Conservation (phyloP, 2,888 invertebrate genomes). For the Cenopis cana region DNA sequence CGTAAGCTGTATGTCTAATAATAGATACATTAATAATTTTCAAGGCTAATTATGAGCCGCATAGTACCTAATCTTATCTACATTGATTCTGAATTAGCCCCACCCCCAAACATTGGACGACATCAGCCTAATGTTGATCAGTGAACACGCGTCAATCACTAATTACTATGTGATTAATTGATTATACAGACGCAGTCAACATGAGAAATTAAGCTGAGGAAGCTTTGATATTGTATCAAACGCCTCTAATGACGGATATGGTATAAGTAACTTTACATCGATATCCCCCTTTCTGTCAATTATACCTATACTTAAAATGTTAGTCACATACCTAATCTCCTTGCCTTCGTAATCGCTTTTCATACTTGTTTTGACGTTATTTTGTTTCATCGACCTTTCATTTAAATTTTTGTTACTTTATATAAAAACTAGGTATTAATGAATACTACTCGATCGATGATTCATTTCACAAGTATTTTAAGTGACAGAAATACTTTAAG, state of each 20-base stretch:
- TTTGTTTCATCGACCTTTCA: too few relatives aligned
- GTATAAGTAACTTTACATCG: neutral
- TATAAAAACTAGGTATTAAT: too few relatives aligned
- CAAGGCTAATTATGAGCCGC: neutral
- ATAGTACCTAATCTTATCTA: neutral
- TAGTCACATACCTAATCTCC: too few relatives aligned
- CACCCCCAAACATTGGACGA: slow-evolving; percentile 5
- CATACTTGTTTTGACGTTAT: too few relatives aligned
- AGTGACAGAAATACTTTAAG: too few relatives aligned
- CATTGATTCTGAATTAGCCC: slow-evolving; percentile 9
- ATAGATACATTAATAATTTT: neutral
- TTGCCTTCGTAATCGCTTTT: too few relatives aligned
- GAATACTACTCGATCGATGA: too few relatives aligned
- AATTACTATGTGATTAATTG: slow-evolving; percentile 19
- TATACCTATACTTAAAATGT: too few relatives aligned
- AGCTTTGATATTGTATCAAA: slow-evolving; percentile 6
- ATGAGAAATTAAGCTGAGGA: neutral
- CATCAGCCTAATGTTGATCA: neutral
- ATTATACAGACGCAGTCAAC: slow-evolving; percentile 10
- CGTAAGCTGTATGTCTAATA: neutral
- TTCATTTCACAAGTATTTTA: too few relatives aligned
- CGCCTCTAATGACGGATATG: neutral
- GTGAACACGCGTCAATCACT: slow-evolving; percentile 19
- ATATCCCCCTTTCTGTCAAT: neutral
- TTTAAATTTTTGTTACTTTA: too few relatives aligned